Percentiles rank a stretch among this genome's conserved stretches.
These are phyloP conservation scores for Calliopum simillimum DNA, from an alignment of 2,888 invertebrate species.

Conservation along the genomic window DNA sequence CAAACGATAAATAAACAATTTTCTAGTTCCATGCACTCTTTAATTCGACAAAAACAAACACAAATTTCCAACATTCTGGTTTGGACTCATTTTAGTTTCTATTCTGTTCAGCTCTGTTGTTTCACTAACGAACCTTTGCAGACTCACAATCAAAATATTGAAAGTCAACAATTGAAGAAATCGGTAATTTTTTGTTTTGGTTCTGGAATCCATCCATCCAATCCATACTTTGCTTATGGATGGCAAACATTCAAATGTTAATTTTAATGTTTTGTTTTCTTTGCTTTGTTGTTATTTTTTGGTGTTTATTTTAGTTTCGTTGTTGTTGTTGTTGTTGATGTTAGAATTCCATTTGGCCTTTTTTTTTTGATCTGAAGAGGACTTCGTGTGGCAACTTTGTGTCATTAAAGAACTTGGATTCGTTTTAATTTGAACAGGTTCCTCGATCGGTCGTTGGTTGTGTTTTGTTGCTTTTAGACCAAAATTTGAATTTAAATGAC, in stretches of 20 bases:
- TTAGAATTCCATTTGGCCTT: not conserved
- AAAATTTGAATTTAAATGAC: conserved; percentile 3
- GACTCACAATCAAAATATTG: conserved; percentile 8
- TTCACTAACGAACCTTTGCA: conserved; percentile 18
- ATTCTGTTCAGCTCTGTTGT: not conserved
- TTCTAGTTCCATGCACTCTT: not conserved
- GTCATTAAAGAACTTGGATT: not conserved
- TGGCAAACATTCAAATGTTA: not conserved
- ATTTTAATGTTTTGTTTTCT: conserved; percentile 12
- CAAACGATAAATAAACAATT: not conserved
- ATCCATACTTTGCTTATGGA: no score
- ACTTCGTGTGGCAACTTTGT: conserved; percentile 14
- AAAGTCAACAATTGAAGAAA: not conserved
- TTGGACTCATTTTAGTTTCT: not conserved
- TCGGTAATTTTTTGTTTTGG: no score
- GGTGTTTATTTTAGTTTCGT: conserved; percentile 4
- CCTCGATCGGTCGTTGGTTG: not conserved
- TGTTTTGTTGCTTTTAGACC: not conserved
- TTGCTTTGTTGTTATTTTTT: not conserved
- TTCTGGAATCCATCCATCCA: no score
- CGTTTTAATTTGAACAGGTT: conserved; percentile 2
- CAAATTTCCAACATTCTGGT: not conserved
- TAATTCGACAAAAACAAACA: not conserved
- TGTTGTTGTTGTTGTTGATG: not conserved
- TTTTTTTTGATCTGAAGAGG: conserved; percentile 13